These are phyloP conservation scores for Elaphurus davidianus DNA, from an alignment of 2,113 vertebrate species.

Conservation along the genomic window DNA sequence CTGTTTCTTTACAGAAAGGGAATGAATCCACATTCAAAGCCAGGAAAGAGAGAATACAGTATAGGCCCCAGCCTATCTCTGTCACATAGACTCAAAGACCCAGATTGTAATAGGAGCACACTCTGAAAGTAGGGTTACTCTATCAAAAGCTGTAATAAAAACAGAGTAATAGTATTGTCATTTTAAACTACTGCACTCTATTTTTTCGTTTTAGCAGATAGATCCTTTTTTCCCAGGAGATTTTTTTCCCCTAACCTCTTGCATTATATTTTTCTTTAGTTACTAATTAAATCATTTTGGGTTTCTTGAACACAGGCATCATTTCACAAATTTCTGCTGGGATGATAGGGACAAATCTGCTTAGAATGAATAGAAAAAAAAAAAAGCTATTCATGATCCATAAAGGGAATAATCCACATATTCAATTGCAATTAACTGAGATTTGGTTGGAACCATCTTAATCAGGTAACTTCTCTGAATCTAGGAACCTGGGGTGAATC, in stretches of 20 bases:
- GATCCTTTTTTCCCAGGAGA: not conserved
- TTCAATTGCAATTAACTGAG: not conserved
- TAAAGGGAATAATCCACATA: not conserved
- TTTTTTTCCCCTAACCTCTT: not conserved
- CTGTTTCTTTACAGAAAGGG: not conserved
- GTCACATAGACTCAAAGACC: not conserved
- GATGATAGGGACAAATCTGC: not conserved
- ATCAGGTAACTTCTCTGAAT: not conserved
- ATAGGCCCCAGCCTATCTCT: not conserved
- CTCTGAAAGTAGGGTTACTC: not conserved
- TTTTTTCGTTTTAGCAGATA: not conserved
- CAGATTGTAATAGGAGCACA: not conserved
- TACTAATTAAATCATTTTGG: not conserved
- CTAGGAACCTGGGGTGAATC: not conserved
- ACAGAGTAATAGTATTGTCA: not conserved
- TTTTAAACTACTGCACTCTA: not conserved
- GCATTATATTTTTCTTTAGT: conserved; percentile 10
- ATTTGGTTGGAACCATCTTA: not conserved
- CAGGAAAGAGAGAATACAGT: not conserved
- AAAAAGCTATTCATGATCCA: not conserved
- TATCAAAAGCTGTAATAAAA: not conserved
- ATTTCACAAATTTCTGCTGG: not conserved
- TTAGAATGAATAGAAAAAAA: not conserved
- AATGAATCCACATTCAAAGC: not conserved
- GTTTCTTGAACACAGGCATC: not conserved